Conservation (phyloP, 2,888 invertebrate genomes). For the Oeneis ivallda region DNA sequence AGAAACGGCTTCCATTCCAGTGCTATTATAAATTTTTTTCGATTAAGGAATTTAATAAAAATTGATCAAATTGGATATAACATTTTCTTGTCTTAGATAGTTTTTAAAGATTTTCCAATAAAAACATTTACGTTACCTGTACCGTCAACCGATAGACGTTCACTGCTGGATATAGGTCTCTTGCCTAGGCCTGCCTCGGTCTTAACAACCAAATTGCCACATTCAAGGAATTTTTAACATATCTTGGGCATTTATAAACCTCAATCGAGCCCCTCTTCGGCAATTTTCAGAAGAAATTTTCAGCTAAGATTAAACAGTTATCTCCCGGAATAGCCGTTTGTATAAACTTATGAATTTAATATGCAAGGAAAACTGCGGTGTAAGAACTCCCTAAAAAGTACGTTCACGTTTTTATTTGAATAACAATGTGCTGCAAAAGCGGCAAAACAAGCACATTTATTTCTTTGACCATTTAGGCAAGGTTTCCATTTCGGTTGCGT, state of each 20-base stretch:
- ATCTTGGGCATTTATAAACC: neutral
- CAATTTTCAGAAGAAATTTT: neutral
- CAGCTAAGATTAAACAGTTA: constrained; percentile 6
- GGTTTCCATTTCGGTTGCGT: constrained; percentile 2
- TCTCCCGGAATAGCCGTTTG: neutral
- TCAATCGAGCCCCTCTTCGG: neutral
- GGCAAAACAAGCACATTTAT: neutral
- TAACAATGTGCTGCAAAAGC: constrained; percentile 3
- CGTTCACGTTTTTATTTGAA: neutral
- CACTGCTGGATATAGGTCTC: too few relatives aligned
- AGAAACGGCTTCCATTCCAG: neutral
- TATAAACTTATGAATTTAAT: constrained; percentile 12
- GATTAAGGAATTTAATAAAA: neutral
- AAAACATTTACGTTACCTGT: neutral
- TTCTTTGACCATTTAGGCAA: constrained; percentile 1
- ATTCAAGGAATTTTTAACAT: neutral
- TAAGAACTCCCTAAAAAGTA: constrained; percentile 5
- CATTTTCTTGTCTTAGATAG: constrained; percentile 1
- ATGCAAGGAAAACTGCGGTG: constrained; percentile 2
- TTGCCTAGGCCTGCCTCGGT: too few relatives aligned
- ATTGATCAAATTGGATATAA: neutral
- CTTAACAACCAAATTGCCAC: too few relatives aligned
- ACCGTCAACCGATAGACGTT: neutral
- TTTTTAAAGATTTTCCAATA: constrained; percentile 13
- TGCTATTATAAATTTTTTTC: neutral